Percentiles rank a stretch among this genome's conserved stretches.
Evolutionary conservation across 2,113 vertebrate genomes (phyloP).

Genomic region (Oreochromis aureus): DNA sequence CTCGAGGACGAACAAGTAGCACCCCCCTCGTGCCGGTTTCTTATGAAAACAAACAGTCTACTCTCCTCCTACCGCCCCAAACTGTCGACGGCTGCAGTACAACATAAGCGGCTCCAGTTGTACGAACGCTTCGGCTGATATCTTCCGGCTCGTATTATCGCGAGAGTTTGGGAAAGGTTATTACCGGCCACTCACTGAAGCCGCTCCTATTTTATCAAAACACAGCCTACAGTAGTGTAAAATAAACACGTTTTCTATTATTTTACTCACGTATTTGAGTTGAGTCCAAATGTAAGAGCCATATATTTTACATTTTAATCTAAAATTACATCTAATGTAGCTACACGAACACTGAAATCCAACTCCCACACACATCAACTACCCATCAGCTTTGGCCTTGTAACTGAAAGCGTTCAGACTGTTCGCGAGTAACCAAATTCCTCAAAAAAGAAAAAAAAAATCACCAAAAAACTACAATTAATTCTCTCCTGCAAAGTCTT

Average conservation of each 20-base stretch:
- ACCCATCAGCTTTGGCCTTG: rapidly evolving
- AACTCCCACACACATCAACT: too few species aligned
- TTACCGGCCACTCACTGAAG: not conserved
- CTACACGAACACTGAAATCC: not conserved
- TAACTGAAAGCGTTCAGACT: not conserved
- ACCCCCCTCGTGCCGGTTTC: not conserved
- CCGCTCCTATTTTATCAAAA: not conserved
- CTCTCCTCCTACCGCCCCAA: slow-evolving; percentile 5
- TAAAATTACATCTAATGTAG: rapidly evolving
- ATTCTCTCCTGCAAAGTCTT: not conserved
- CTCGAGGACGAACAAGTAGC: not conserved
- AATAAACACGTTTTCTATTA: not conserved
- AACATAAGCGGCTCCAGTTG: slow-evolving; percentile 36
- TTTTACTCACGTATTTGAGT: not conserved
- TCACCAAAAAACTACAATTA: rapidly evolving
- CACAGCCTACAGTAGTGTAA: not conserved
- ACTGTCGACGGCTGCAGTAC: slow-evolving; percentile 30
- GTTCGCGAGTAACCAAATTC: not conserved
- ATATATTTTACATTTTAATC: not conserved
- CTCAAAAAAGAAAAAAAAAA: not conserved
- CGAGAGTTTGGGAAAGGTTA: slow-evolving; percentile 62
- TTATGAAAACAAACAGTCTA: slow-evolving; percentile 10
- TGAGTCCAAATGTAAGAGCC: not conserved
- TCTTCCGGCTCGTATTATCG: slow-evolving; percentile 69
- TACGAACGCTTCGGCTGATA: slow-evolving; percentile 36